Percentiles rank a stretch among this genome's conserved stretches.
These are phyloP conservation scores for Cerastis leucographa DNA, from an alignment of 2,888 invertebrate genomes.

Conservation along the genomic window DNA sequence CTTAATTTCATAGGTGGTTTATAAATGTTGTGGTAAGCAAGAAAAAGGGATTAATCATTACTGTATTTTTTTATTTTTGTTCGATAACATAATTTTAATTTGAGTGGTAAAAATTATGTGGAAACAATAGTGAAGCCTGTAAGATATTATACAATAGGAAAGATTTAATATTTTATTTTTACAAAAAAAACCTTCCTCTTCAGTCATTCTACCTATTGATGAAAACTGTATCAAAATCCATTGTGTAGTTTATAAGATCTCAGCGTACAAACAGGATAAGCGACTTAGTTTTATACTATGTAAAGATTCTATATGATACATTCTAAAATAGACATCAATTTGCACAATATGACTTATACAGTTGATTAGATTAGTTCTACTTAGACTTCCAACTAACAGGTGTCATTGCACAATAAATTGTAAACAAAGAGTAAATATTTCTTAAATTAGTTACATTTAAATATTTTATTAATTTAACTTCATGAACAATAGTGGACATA, in stretches of 20 bases:
- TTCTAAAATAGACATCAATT: not conserved
- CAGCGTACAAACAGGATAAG: too few relatives aligned
- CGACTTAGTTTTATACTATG: too few relatives aligned
- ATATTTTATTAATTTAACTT: too few relatives aligned
- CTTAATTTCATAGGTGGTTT: not conserved
- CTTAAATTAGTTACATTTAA: not conserved
- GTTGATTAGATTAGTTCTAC: slow-evolving; percentile 8
- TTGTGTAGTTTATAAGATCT: too few relatives aligned
- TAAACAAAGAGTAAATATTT: not conserved
- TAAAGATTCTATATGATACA: not conserved
- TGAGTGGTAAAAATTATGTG: not conserved
- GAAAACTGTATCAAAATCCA: too few relatives aligned
- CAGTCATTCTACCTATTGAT: too few relatives aligned
- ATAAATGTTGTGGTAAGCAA: not conserved
- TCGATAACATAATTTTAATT: not conserved
- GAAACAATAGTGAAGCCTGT: not conserved
- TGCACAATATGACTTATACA: not conserved
- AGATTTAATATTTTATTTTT: not conserved
- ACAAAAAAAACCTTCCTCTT: too few relatives aligned
- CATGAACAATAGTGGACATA: too few relatives aligned
- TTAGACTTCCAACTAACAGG: not conserved
- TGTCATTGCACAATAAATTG: slow-evolving; percentile 3
- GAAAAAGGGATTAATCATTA: not conserved
- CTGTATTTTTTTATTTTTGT: not conserved
- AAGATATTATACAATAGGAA: not conserved